Base-by-base conservation (phyloP, 2,888 invertebrate genomes). In the Tenthredo notha region DNA sequence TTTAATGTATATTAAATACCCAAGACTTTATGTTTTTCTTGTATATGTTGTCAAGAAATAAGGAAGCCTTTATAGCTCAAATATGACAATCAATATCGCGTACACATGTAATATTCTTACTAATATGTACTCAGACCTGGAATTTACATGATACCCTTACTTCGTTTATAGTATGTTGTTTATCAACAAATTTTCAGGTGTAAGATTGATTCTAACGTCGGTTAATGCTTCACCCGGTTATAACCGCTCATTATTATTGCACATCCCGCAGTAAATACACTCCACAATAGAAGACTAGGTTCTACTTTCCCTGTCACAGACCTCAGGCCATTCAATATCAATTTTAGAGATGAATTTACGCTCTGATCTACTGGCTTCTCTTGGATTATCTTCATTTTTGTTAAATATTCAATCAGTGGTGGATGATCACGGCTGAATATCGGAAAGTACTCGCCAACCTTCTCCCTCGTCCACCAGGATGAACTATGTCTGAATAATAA, bases 391-490 rank as follows among this genome's bases (percentile, higher is more conserved):
- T 95, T 95, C 89, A 95, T 93, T 72, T 95, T 95, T 75, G 94
- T 94, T 72, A 96, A 91, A 90, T 95, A 95, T 65, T 95, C 95
- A 4, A 95, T 90, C 37, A 96, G 91, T 2, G 95, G 94, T 5
- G 95, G 93, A 85, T 95, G 95, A 88, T 95, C 95, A 86, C 94
- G 94, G 70, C 95, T 94, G 89, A 94, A 95, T 40, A 95, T 94
- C 9, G 96, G 95, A 87, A 96, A 95, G 89, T 95, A 96, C 88
- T 96, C 95, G 10, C 93, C 93, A 0, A 95, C 92, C 86, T 92
- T 94, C 90, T 95, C 94, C 85, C 96, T 94, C 70, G 92, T 94
- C 95, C 96, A 96, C 95, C 95, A 95, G 10, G 93, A 89, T n/a
- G 91, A 87, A 85, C 92, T 90, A 86, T 91, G 91, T 85, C 94